A percentile compares a stretch with the other conserved stretches of the same genome.
These are phyloP conservation scores for Notamacropus eugenii DNA, from an alignment of 2,797 vertebrate species.

Conservation along the genomic window DNA sequence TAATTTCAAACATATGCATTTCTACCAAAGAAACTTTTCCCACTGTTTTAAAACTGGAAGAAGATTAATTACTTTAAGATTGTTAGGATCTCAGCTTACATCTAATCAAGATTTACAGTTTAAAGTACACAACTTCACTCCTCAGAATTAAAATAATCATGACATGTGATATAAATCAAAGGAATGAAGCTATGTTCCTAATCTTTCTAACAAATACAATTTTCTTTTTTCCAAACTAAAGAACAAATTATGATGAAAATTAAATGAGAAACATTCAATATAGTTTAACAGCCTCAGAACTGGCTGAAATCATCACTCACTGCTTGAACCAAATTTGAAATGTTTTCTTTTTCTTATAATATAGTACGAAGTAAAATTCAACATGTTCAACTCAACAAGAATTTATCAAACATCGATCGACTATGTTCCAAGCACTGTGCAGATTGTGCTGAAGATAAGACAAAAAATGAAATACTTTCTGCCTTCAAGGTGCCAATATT, in stretches of 20 bases:
- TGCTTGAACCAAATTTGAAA: neutral
- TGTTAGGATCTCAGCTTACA: constrained; percentile 65
- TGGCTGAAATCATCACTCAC: constrained; percentile 8
- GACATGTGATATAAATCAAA: constrained; percentile 41
- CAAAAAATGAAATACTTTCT: neutral
- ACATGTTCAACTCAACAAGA: neutral
- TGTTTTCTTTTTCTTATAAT: neutral
- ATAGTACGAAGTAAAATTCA: neutral
- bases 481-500: neutral
- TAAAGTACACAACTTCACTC: constrained; percentile 20
- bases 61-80: constrained; percentile 72
- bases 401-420: neutral
- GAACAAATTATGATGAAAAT: constrained; percentile 16
- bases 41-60: constrained; percentile 59
- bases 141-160: neutral
- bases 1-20: constrained; percentile 70
- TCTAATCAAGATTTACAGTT: constrained; percentile 58
- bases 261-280: constrained; percentile 30
- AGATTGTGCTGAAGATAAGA: neutral
- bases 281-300: constrained; percentile 20
- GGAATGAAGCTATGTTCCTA: constrained; percentile 2
- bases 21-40: constrained; percentile 61
- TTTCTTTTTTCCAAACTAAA: constrained; percentile 24
- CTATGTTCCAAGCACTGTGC: neutral
- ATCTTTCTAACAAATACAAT: neutral